Conservation (phyloP, 2,888 invertebrate genomes). For the Amphipyra tragopoginis region DNA sequence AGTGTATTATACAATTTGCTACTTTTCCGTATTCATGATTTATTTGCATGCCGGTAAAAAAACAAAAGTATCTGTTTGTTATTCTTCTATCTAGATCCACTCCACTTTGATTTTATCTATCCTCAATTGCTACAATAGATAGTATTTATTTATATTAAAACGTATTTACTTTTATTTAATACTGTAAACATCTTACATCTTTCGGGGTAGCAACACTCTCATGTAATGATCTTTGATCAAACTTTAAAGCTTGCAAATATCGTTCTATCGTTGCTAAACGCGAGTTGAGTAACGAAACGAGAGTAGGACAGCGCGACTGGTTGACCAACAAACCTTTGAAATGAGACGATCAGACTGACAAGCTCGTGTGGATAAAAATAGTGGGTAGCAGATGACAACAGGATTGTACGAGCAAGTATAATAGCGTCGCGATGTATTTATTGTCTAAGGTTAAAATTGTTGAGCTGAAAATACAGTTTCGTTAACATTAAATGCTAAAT, state of each 20-base stretch:
- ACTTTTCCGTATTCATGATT: slow-evolving; percentile 18
- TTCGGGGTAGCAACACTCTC: background rate
- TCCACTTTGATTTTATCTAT: slow-evolving; percentile 12
- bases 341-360: slow-evolving; percentile 46
- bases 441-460: slow-evolving; percentile 22
- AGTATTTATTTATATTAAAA: background rate
- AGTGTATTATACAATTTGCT: slow-evolving; percentile 4
- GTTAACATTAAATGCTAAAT: background rate
- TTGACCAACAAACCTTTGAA: slow-evolving; percentile 57
- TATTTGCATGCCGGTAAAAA: slow-evolving; percentile 14
- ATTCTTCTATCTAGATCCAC: background rate
- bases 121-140: background rate
- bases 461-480: background rate
- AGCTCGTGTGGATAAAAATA: slow-evolving; percentile 48
- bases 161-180: background rate
- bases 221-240: slow-evolving; percentile 8
- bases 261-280: slow-evolving; percentile 35
- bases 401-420: slow-evolving; percentile 26
- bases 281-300: slow-evolving; percentile 45
- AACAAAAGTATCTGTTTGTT: slow-evolving; percentile 1
- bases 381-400: slow-evolving; percentile 49
- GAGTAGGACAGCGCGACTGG: slow-evolving; percentile 43
- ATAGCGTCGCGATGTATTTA: slow-evolving; percentile 18
- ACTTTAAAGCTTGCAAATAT: slow-evolving; percentile 26
- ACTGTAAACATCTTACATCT: too few species aligned